Evolutionary conservation across 1,140 invertebrate genomes (phyloP).

Genomic region (Palaemon carinicauda): DNA sequence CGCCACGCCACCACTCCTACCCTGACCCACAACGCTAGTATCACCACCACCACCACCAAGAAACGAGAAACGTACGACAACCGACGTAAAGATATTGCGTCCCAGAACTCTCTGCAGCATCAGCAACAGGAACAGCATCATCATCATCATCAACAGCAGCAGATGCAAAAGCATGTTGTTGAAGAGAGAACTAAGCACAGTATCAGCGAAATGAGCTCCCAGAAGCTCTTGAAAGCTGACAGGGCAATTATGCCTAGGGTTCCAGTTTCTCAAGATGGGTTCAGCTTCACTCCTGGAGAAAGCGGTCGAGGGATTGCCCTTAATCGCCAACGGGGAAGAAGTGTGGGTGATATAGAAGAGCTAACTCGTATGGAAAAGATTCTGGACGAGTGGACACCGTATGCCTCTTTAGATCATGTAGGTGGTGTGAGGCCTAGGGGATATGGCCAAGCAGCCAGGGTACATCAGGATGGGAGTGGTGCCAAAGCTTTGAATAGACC

Average conservation of each 20-base stretch:
- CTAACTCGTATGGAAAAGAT: constrained; percentile 48
- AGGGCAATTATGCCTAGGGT: no score
- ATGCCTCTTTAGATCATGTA: constrained; percentile 40
- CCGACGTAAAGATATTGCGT: not conserved
- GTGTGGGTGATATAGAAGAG: constrained; percentile 38
- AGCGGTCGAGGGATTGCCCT: not conserved
- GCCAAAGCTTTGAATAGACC: not conserved
- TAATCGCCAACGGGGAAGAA: not conserved
- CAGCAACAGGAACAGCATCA: no score
- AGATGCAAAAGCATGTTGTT: not conserved
- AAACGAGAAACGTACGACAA: not conserved
- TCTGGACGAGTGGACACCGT: constrained; percentile 53
- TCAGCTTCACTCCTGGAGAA: constrained; percentile 2
- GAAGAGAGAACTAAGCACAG: not conserved
- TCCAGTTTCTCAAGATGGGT: constrained; percentile 6
- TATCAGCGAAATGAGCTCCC: not conserved
- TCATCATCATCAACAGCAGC: not conserved
- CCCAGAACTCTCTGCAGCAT: not conserved
- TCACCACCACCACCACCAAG: not conserved
- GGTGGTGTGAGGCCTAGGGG: not conserved
- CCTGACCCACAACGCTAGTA: not conserved
- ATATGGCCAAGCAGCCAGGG: not conserved
- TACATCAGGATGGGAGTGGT: not conserved
- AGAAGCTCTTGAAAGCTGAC: not conserved
- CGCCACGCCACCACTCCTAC: constrained; percentile 45